Evolutionary conservation across 2,888 invertebrate species (phyloP).

Genomic region (Sepiola atlantica): DNA sequence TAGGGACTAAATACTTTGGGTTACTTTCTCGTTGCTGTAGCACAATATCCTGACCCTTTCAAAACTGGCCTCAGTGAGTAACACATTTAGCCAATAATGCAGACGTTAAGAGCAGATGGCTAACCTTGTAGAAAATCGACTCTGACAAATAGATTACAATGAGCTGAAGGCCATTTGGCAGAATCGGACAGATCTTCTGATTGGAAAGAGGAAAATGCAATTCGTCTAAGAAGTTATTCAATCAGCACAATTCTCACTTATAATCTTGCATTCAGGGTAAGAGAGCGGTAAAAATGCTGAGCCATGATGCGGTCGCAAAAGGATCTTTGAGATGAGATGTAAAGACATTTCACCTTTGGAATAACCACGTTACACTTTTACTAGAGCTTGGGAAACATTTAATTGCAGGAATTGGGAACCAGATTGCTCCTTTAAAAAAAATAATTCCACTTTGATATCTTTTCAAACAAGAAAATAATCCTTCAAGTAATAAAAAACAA

Average conservation of each 20-base stretch:
- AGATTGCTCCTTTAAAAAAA: not conserved
- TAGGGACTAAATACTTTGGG: not conserved
- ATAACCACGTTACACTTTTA: not conserved
- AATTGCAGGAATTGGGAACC: not conserved
- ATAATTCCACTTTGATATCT: not conserved
- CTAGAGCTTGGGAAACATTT: not conserved
- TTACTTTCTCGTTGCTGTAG: not conserved
- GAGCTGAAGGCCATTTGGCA: conserved; percentile 9
- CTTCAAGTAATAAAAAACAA: not conserved
- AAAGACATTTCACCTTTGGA: not conserved
- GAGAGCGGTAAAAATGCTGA: not conserved
- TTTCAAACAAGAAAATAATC: not conserved
- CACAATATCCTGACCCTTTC: not conserved
- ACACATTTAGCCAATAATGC: not conserved
- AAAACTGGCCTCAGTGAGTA: not conserved
- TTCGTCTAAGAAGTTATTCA: conserved; percentile 21
- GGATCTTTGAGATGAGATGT: not conserved
- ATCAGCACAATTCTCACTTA: not conserved
- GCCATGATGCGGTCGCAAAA: not conserved
- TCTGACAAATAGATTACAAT: not conserved
- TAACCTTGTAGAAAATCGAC: conserved; percentile 8
- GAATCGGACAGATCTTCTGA: not conserved
- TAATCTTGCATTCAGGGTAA: not conserved
- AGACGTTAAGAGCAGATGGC: not conserved
- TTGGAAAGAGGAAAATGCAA: not conserved